Conservation (phyloP, 2,888 invertebrate genomes). For the Agriotes lineatus region DNA sequence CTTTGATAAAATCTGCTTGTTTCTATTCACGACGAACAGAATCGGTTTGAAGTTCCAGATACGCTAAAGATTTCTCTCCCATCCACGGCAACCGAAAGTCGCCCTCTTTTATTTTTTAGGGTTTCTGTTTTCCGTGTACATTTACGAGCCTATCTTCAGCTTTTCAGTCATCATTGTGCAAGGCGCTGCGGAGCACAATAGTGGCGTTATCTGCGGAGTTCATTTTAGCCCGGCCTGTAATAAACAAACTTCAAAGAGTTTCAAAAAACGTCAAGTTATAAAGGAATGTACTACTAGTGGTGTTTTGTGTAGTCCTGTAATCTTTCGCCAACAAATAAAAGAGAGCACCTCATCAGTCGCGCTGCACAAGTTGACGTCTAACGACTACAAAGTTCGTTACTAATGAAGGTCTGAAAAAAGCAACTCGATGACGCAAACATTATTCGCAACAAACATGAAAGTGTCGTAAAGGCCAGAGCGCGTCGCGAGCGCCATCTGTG, state of each 20-base stretch:
- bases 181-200: constrained; percentile 20
- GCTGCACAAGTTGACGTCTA: constrained; percentile 37
- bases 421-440: constrained; percentile 47
- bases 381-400: constrained; percentile 51
- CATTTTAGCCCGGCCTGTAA: constrained; percentile 26
- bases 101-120: constrained; percentile 3
- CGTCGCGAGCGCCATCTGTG: constrained; percentile 53
- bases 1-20: too few species aligned
- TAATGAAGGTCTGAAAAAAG: constrained; percentile 49
- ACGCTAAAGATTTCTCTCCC: neutral
- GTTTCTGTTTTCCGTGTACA: constrained; percentile 17
- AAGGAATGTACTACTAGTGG: constrained; percentile 26
- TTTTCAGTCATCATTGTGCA: constrained; percentile 16
- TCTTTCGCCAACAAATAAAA: constrained; percentile 28
- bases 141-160: constrained; percentile 19
- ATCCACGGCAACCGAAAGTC: neutral
- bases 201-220: constrained; percentile 22
- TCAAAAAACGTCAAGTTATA: constrained; percentile 23
- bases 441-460: constrained; percentile 53
- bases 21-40: too few species aligned
- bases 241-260: constrained; percentile 32
- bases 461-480: constrained; percentile 50
- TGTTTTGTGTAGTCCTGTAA: constrained; percentile 26
- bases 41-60: too few species aligned
- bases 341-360: constrained; percentile 34